Percentiles rank a stretch among this genome's conserved stretches.
Evolutionary conservation across 2,888 invertebrate genomes (phyloP).

Genomic region (Cantharis nigra): DNA sequence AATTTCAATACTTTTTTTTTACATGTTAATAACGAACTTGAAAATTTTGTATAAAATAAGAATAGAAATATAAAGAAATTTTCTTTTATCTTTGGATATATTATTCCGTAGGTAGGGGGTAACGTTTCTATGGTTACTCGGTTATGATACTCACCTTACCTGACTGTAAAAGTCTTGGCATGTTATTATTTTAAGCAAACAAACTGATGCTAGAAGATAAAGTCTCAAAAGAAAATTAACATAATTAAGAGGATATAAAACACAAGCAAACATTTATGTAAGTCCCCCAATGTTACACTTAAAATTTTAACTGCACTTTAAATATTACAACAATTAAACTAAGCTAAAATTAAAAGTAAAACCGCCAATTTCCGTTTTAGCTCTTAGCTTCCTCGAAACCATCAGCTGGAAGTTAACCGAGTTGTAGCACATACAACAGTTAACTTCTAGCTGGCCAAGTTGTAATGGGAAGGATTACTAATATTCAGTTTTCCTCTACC

Average conservation of each 20-base stretch:
- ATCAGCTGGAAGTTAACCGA: not conserved
- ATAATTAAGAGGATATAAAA: conserved; percentile 43
- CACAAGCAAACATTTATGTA: conserved; percentile 8
- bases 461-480: not conserved
- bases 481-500: not conserved
- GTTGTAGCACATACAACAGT: not conserved
- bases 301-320: not conserved
- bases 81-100: not conserved
- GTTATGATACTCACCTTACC: conserved; percentile 2
- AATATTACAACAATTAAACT: not conserved
- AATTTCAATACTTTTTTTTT: not conserved
- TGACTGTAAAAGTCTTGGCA: conserved; percentile 16
- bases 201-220: conserved; percentile 38
- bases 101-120: conserved; percentile 1
- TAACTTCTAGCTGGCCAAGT: not conserved
- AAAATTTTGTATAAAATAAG: conserved; percentile 7
- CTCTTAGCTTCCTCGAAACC: not conserved
- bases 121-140: conserved; percentile 4
- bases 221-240: conserved; percentile 42
- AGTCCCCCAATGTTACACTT: not conserved
- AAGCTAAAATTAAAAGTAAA: not conserved
- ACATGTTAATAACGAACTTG: conserved; percentile 10
- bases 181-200: conserved; percentile 33
- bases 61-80: conserved; percentile 11
- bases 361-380: not conserved